Base-by-base conservation (phyloP, 2,113 vertebrate species). In the Hassar affinis region DNA sequence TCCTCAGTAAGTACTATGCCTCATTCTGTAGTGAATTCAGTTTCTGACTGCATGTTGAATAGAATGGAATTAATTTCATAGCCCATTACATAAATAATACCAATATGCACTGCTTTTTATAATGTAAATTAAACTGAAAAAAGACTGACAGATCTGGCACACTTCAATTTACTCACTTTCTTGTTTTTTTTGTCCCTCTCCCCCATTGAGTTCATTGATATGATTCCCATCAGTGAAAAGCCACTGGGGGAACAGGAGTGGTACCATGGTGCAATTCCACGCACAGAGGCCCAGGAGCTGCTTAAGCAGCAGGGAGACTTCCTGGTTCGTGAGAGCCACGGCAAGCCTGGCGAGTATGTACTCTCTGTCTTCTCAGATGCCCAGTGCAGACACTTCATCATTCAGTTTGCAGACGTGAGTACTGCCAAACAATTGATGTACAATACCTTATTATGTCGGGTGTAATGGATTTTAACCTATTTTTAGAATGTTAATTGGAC, bases 261-360 rank as follows among this genome's bases (percentile, higher is more conserved):
- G 97, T 99, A 99, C 88, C 98, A 99, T 7, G 98, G 98, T 1
- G 98, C 98, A 82, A 98, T 99, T 89, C 98, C 97, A 78, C 94
- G 98, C 84, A 95, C 97, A 38, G 98, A 99, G 91, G 97, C 98
- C 1, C 98, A 99, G 91, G 98, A 99, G 85, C 93, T 99, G 6
- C 93, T 99, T 78, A 97, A 95, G 88, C 96, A 96, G 78, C 97
- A 99, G 92, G 98, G 98, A 85, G 98, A 99, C 93, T 99, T 99
- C 92, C 91, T 99, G 90, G 98, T 99, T 85, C 94, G 98, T 82
- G 98, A 99, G 90, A 99, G 97, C 89, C 97, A 99, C 79, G 98
- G 97, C 75, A 99, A 99, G 92, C 98, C 97, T 33, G 98, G 98
- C 90, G 98, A 99, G 94, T 99, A 99, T 90, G 98, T 99, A 88